Evolutionary conservation across 1,140 invertebrate genomes (phyloP), one percentile per base, ranked within the genome.

Genomic region (Ips typographus): DNA sequence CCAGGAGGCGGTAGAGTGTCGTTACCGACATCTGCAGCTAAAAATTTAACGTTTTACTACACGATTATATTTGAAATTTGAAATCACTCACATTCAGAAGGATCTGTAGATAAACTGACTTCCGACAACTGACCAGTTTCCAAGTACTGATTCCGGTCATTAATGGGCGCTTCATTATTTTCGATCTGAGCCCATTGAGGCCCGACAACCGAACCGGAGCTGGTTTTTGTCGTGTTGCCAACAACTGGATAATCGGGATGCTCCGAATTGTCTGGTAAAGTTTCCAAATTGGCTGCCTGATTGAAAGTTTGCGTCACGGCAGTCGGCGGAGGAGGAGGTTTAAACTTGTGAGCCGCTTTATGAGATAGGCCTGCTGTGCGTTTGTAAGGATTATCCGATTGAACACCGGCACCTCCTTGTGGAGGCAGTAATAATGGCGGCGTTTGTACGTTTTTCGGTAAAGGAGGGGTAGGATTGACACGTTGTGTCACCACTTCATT

Each of bases 81-180:
- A 38, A 42, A 42, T 59, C 57, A 59, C 57, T 62, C 38, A 72
- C 65, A 41, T 65, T 68, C 65, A 62, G 43, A 65, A 8, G 49
- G 65, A 55, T 83, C 82, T 8, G 76, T 73, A 5, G 52, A 7
- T 68, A 80, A 84, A 75, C 84, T 83, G 2, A 82, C 82, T 73
- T 86, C 85, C 2, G 87, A 87, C 22, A 90, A 78, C 73, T 90
- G 88, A 5, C 87, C 88, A 4, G 89, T 90, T 80, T 90, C 88
- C 64, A 90, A 78, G 78, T 90, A 90, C 76, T 90, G 87, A 74
- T 90, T 89, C 68, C 89, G 81, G 74, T 89, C 87, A 78, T 86
- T 88, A 66, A 84, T 85, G 1, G 87, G 85, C 2, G 85, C 86
- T 80, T 87, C 85, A 68, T 84, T 81, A 74, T 87, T 87, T 58